Percentiles rank a stretch among this genome's conserved stretches.
These are phyloP conservation scores for Crenuchus spilurus DNA, from an alignment of 2,797 vertebrate species.

Conservation along the genomic window DNA sequence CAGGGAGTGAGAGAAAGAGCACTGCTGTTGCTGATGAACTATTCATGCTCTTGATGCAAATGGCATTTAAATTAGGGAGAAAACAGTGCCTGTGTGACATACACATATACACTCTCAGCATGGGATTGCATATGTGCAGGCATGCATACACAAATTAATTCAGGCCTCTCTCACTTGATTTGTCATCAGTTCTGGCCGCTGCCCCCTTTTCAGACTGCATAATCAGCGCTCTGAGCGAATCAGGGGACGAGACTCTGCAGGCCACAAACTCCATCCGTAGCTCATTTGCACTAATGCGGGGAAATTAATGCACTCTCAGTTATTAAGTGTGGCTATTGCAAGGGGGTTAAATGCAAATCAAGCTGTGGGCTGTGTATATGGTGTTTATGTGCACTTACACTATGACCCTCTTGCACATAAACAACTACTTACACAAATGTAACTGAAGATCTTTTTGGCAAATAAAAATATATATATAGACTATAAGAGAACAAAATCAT, in stretches of 20 bases:
- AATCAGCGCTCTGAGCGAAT: slow-evolving; percentile 47
- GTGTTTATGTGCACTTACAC: not conserved
- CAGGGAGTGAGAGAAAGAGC: slow-evolving; percentile 15
- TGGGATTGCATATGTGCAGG: slow-evolving; percentile 46
- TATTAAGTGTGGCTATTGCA: slow-evolving; percentile 32
- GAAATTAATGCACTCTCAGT: slow-evolving; percentile 40
- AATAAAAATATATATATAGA: not conserved
- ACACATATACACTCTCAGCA: slow-evolving; percentile 37
- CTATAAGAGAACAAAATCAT: not conserved
- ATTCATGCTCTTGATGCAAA: slow-evolving; percentile 53
- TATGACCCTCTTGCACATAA: not conserved
- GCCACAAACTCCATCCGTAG: not conserved
- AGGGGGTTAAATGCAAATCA: slow-evolving; percentile 42
- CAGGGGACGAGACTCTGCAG: slow-evolving; percentile 18
- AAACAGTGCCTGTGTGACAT: slow-evolving; percentile 15
- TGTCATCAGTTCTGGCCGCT: slow-evolving; percentile 38
- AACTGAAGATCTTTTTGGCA: not conserved
- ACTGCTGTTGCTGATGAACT: slow-evolving; percentile 29
- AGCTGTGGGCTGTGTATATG: not conserved
- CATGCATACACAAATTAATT: slow-evolving; percentile 51
- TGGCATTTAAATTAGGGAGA: slow-evolving; percentile 48
- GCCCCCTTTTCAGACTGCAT: slow-evolving; percentile 30
- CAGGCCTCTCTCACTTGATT: slow-evolving; percentile 46
- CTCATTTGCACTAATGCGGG: slow-evolving; percentile 43
- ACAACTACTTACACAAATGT: not conserved